A percentile compares a stretch with the other conserved stretches of the same genome.
Evolutionary conservation across 2,888 invertebrate genomes (phyloP).

Genomic region (Globia sparganii): DNA sequence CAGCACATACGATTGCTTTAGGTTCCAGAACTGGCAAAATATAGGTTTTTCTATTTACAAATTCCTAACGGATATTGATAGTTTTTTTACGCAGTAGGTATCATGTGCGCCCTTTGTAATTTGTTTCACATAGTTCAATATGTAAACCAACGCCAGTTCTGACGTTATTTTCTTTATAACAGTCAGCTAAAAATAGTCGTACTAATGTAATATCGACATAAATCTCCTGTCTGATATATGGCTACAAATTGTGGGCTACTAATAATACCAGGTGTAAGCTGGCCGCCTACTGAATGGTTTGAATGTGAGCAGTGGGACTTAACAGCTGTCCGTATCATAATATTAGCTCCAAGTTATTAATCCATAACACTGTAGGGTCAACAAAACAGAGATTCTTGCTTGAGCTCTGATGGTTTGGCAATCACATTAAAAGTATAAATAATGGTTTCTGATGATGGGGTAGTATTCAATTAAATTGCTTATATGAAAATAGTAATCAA

Average conservation of each 20-base stretch:
- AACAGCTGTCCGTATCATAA: slow-evolving; percentile 30
- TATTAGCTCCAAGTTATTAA: slow-evolving; percentile 28
- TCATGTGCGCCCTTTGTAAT: neutral
- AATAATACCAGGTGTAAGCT: slow-evolving; percentile 41
- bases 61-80: neutral
- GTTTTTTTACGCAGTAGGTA: neutral
- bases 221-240: slow-evolving; percentile 37
- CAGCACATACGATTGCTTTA: neutral
- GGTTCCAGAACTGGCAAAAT: neutral
- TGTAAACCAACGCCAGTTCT: neutral
- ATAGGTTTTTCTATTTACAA: neutral
- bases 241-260: slow-evolving; percentile 23
- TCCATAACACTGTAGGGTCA: slow-evolving; percentile 15
- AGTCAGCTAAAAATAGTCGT: slow-evolving; percentile 29
- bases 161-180: neutral
- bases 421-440: neutral
- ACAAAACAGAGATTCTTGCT: neutral
- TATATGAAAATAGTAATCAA: neutral
- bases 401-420: neutral
- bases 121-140: neutral
- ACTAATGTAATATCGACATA: slow-evolving; percentile 43
- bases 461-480: neutral
- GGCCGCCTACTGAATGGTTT: slow-evolving; percentile 38
- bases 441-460: neutral
- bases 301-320: slow-evolving; percentile 29